Evolutionary conservation across 1,140 invertebrate species (phyloP), one percentile per base, ranked within the genome.

Genomic region (Apis cerana): DNA sequence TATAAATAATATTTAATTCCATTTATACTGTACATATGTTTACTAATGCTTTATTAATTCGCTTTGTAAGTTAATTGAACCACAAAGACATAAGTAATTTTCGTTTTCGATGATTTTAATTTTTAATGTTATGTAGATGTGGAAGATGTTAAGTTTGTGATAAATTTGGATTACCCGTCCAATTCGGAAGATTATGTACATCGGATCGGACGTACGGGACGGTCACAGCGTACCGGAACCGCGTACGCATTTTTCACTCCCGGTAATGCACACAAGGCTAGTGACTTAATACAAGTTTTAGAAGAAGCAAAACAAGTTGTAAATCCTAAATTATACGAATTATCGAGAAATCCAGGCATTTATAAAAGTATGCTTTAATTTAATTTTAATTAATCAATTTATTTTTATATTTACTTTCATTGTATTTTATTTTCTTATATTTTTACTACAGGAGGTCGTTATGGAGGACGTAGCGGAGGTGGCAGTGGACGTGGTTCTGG

Each of bases 141-240:
- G 91, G 97, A 97, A 89, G 97, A 98, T 94, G 97, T 98, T 92
- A 98, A 98, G 94, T 98, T 97, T 96, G 98, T 98, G 82, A 97
- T 98, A 93, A 98, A 98, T 95, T 97, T 97, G 95, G 98, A 98
- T 93, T 98, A 98, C 94, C 98, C 98, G 27, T 97, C 96, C 91
- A 97, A 97, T 91, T 97, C 97, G 21, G 98, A 98, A 94, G 98
- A 98, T 93, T 98, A 98, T 94, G 97, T 98, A 76, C 98, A 98
- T 91, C 96, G 98, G 83, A 98, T 98, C 92, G 98, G 98, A 7
- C 95, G 98, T 84, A 98, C 98, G 52, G 98, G 97, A 43, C 95
- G 98, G 58, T 97, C 96, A 62, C 96, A 97, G 85, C 97, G 97
- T 84, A 97, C 96, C 12, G 98, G 98, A 84, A 98, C 97, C 0